Evolutionary conservation across 2,113 vertebrate species (phyloP).

Genomic region (Calyptomena viridis): DNA sequence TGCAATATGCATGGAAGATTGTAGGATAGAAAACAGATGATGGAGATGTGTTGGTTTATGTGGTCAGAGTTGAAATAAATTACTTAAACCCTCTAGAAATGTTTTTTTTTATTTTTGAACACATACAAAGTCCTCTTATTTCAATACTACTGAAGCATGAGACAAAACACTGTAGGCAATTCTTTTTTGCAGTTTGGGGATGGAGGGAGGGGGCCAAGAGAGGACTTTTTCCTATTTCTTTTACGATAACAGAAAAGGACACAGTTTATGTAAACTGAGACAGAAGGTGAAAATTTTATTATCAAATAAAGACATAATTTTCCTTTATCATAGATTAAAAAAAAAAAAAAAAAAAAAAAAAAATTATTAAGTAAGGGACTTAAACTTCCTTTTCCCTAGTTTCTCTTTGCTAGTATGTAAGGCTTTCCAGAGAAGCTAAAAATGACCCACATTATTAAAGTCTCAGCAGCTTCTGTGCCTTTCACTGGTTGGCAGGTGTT

Average conservation of each 20-base stretch:
- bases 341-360: too few species aligned
- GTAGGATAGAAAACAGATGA: neutral
- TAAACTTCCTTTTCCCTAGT: neutral
- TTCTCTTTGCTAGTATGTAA: neutral
- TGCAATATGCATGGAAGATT: neutral
- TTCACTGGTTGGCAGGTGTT: rapidly evolving
- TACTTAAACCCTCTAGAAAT: neutral
- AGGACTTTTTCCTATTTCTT: neutral
- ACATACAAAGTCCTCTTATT: neutral
- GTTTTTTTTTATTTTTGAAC: neutral
- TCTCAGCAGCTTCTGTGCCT: neutral
- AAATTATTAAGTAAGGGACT: neutral
- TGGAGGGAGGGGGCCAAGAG: neutral
- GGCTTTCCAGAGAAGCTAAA: neutral
- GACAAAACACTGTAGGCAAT: neutral
- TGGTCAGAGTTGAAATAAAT: neutral
- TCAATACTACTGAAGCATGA: neutral
- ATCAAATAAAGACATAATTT: neutral
- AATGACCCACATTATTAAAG: neutral
- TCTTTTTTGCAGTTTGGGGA: neutral
- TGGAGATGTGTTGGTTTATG: neutral
- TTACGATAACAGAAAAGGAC: neutral
- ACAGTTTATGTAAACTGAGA: neutral
- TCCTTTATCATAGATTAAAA: neutral
- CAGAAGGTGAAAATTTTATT: neutral